Base-by-base conservation (phyloP, 1,140 invertebrate genomes). In the Adoxophyes honmai region DNA sequence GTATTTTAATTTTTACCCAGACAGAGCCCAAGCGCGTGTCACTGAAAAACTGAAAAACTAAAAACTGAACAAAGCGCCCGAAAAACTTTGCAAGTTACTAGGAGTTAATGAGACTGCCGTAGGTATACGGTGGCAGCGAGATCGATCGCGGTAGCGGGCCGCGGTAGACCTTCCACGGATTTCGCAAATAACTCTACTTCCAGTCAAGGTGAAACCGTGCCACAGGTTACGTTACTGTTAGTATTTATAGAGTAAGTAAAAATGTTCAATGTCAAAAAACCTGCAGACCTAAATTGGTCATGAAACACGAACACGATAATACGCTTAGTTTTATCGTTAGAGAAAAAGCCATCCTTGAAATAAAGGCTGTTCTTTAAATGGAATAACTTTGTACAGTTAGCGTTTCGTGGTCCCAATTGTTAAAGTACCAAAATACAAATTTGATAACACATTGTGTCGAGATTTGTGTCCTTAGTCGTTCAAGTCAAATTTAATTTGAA, bases 201-300 rank as follows among this genome's bases (percentile, higher is more conserved):
- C 53, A 42, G 18, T 44, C 79, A 82, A 85, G 81, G 81, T 79
- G 72, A 75, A 68, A 64, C 57, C 70, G 33, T 54, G 42, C 42
- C 21, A 48, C 42, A 48, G 42, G 42, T 48, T 21, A 48, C 42
- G 42, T 48, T 48, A 48, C 7, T n/a, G 42, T 13, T 48, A 33
- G n/a, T 48, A 48, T 66, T 65, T 61, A 70, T 62, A 57, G 21
- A 51, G 38, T 51, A 13, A 51, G 38, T 51, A 73, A 73, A 68
- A 75, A 68, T 67, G 78, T 80, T 80, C 81, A 82, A 85, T 85
- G 81, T 80, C 81, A 85, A 69, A 75, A 78, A 42, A 65, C 66
- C 81, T 79, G 81, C 81, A 85, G 76, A 75, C 79, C 78, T 80
- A 77, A 85, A 82, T 79, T 75, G 71, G 68, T 77, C 67, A 68